These are phyloP conservation scores for Formica aserva DNA, from an alignment of 2,888 invertebrate species.

Conservation along the genomic window DNA sequence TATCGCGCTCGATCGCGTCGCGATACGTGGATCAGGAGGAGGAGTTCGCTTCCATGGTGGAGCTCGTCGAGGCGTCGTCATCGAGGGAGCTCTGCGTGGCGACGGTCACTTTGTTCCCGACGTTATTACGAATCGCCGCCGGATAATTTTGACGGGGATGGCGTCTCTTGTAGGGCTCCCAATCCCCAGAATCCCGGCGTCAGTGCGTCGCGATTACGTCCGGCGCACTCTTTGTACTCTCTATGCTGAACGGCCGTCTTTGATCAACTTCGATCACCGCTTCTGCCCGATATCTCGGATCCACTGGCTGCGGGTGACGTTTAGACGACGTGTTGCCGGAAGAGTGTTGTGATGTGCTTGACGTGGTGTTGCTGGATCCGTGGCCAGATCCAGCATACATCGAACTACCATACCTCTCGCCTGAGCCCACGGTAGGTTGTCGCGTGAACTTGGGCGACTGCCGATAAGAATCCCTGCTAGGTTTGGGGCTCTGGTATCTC, in stretches of 20 bases:
- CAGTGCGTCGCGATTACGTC: slow-evolving; percentile 95
- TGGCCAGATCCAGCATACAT: slow-evolving; percentile 76
- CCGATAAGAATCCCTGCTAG: slow-evolving; percentile 63
- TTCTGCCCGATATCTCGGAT: slow-evolving; percentile 87
- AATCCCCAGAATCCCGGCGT: slow-evolving; percentile 87
- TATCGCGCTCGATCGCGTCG: slow-evolving; percentile 61
- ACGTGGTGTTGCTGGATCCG: slow-evolving; percentile 72
- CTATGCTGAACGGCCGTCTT: slow-evolving; percentile 91
- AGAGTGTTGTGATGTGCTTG: slow-evolving; percentile 75
- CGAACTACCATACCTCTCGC: slow-evolving; percentile 82
- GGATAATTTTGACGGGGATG: slow-evolving; percentile 86
- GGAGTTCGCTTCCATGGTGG: slow-evolving; percentile 74
- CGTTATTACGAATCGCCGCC: slow-evolving; percentile 40
- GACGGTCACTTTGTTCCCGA: slow-evolving; percentile 74
- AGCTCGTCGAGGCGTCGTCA: slow-evolving; percentile 78
- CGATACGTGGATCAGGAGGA: slow-evolving; percentile 81
- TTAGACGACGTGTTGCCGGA: slow-evolving; percentile 72
- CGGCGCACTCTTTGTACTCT: slow-evolving; percentile 95
- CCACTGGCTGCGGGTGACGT: slow-evolving; percentile 65
- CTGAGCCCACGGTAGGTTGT: slow-evolving; percentile 78
- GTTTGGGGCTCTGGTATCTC: slow-evolving; percentile 80
- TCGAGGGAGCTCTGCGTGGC: slow-evolving; percentile 83
- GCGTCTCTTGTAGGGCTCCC: slow-evolving; percentile 88
- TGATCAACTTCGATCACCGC: slow-evolving; percentile 88
- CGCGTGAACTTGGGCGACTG: slow-evolving; percentile 69